These are phyloP conservation scores for Drosophila nasuta DNA, from an alignment of 1,140 invertebrate species.

Conservation along the genomic window DNA sequence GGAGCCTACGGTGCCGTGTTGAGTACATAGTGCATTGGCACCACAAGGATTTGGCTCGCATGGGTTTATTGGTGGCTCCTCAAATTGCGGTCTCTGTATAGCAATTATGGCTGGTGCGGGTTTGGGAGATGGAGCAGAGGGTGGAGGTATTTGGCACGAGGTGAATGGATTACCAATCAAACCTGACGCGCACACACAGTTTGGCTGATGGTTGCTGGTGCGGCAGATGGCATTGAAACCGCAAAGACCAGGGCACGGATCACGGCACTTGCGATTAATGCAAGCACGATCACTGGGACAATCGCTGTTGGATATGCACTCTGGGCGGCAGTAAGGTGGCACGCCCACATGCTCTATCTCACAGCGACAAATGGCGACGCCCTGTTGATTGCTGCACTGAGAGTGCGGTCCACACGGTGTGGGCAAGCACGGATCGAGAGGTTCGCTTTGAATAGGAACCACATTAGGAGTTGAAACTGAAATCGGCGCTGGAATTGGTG, in stretches of 20 bases:
- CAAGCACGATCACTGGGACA: constrained; percentile 89
- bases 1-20: constrained; percentile 88
- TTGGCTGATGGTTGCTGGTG: constrained; percentile 88
- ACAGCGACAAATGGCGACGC: constrained; percentile 89
- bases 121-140: constrained; percentile 20
- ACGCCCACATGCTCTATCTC: constrained; percentile 88
- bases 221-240: constrained; percentile 88
- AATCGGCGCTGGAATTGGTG: constrained; percentile 88
- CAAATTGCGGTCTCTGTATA: constrained; percentile 90
- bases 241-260: constrained; percentile 87
- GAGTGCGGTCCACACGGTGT: constrained; percentile 92
- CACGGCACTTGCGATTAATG: constrained; percentile 88
- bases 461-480: constrained; percentile 89
- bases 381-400: constrained; percentile 88
- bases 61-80: constrained; percentile 89
- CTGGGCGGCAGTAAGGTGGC: constrained; percentile 89
- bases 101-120: constrained; percentile 86
- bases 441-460: constrained; percentile 88
- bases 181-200: constrained; percentile 89
- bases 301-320: constrained; percentile 88
- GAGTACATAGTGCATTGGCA: constrained; percentile 87
- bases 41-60: constrained; percentile 88
- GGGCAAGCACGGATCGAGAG: constrained; percentile 88
- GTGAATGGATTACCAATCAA: constrained; percentile 91
- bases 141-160: constrained; percentile 85